Percentiles rank a stretch among this genome's conserved stretches.
These are phyloP conservation scores for Caloenas nicobarica DNA, from an alignment of 2,113 vertebrate genomes.

Conservation along the genomic window DNA sequence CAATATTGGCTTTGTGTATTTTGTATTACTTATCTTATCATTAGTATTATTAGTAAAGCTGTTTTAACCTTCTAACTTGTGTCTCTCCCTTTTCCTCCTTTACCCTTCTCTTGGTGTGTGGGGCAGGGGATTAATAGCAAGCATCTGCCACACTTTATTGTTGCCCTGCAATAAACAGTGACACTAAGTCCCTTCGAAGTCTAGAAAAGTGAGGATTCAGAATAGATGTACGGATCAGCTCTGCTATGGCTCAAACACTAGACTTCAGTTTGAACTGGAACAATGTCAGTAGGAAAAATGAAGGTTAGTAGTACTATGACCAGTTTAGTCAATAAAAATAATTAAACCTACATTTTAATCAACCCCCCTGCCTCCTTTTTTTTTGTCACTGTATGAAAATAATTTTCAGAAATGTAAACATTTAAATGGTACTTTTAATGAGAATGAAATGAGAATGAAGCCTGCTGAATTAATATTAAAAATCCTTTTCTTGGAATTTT, in stretches of 20 bases:
- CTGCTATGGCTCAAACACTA: not conserved
- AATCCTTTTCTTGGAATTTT: not conserved
- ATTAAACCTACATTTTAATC: not conserved
- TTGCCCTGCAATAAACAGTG: too few relatives aligned
- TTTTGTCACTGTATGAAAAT: not conserved
- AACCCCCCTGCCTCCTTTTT: accelerated
- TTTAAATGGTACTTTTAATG: not conserved
- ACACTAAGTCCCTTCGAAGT: not conserved
- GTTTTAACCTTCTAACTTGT: too few relatives aligned
- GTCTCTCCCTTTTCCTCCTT: too few relatives aligned
- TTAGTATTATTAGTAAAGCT: too few relatives aligned
- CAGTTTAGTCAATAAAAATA: not conserved
- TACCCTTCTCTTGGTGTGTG: too few relatives aligned
- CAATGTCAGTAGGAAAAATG: not conserved
- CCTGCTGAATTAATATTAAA: not conserved
- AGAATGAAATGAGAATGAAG: not conserved
- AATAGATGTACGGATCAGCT: not conserved
- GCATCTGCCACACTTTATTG: too few relatives aligned
- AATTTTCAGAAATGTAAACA: not conserved
- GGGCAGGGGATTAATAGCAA: too few relatives aligned
- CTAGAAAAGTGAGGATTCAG: not conserved
- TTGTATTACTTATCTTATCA: too few relatives aligned
- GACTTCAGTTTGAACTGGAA: not conserved
- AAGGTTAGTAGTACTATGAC: not conserved
- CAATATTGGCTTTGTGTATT: too few relatives aligned